These are phyloP conservation scores for Drosophila sp. DNA, from an alignment of 1,140 invertebrate genomes.

Conservation along the genomic window DNA sequence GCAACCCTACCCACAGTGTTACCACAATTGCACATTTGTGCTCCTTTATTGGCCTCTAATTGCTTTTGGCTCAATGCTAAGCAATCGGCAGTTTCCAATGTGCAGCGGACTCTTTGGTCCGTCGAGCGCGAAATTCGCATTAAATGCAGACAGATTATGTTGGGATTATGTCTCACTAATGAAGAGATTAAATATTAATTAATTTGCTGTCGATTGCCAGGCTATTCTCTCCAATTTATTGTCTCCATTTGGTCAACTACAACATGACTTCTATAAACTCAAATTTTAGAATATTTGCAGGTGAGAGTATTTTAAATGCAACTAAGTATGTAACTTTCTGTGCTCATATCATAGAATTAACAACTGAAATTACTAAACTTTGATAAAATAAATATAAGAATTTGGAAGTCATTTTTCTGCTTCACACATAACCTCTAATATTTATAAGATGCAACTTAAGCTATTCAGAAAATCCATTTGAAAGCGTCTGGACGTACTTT, in stretches of 20 bases:
- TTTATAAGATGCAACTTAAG: too few relatives aligned
- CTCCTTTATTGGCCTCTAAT: slow-evolving; percentile 64
- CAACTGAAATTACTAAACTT: too few relatives aligned
- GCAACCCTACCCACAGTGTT: not conserved
- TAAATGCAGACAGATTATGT: slow-evolving; percentile 27
- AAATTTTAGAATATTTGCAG: too few relatives aligned
- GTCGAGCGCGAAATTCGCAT: slow-evolving; percentile 69
- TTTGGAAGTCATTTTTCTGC: too few relatives aligned
- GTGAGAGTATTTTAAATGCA: too few relatives aligned
- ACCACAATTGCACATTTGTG: slow-evolving; percentile 14
- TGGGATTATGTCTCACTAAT: slow-evolving; percentile 40
- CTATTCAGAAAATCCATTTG: too few relatives aligned
- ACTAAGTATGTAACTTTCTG: too few relatives aligned
- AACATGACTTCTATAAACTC: slow-evolving; percentile 1
- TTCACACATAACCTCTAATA: too few relatives aligned
- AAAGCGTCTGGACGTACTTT: too few relatives aligned
- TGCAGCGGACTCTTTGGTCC: slow-evolving; percentile 38
- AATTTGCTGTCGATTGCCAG: slow-evolving; percentile 71
- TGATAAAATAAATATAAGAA: too few relatives aligned
- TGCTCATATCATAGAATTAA: too few relatives aligned
- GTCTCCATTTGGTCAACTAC: slow-evolving; percentile 31
- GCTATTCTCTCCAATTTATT: slow-evolving; percentile 60
- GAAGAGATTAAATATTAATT: slow-evolving; percentile 73
- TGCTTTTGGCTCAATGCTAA: slow-evolving; percentile 50
- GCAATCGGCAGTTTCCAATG: slow-evolving; percentile 59